Conservation (phyloP, 2,113 vertebrate genomes). For the Raja brachyura region DNA sequence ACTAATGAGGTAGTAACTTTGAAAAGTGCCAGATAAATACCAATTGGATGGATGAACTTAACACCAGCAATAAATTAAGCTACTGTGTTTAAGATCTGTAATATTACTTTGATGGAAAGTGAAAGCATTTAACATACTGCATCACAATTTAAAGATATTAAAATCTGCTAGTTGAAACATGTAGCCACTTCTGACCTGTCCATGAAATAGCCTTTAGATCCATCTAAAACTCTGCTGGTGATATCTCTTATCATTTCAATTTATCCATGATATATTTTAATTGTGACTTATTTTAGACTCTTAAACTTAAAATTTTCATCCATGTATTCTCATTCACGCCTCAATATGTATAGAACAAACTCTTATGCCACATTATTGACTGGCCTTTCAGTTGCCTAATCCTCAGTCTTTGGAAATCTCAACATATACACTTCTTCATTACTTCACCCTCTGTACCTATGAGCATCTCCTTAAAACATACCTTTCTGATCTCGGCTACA, state of each 20-base stretch:
- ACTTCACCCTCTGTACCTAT: not conserved
- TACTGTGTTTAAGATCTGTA: not conserved
- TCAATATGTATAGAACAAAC: too few relatives aligned
- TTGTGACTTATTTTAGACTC: not conserved
- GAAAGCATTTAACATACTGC: not conserved
- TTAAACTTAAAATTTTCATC: not conserved
- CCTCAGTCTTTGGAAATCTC: not conserved
- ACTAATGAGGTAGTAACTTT: not conserved
- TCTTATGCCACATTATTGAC: not conserved
- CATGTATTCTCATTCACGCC: not conserved
- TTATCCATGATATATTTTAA: not conserved
- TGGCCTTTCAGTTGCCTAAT: not conserved
- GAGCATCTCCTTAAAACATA: not conserved
- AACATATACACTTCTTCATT: not conserved
- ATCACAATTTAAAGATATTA: not conserved
- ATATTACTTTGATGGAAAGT: not conserved
- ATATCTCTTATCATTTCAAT: not conserved
- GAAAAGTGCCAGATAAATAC: not conserved
- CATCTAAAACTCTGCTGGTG: not conserved
- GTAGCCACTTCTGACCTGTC: not conserved
- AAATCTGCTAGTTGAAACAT: not conserved
- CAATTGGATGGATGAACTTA: not conserved
- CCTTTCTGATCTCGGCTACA: not conserved
- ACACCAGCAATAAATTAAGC: not conserved
- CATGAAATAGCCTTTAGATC: not conserved